These are phyloP conservation scores for Trinorchestia longiramus DNA, from an alignment of 1,140 invertebrate genomes.

Conservation along the genomic window DNA sequence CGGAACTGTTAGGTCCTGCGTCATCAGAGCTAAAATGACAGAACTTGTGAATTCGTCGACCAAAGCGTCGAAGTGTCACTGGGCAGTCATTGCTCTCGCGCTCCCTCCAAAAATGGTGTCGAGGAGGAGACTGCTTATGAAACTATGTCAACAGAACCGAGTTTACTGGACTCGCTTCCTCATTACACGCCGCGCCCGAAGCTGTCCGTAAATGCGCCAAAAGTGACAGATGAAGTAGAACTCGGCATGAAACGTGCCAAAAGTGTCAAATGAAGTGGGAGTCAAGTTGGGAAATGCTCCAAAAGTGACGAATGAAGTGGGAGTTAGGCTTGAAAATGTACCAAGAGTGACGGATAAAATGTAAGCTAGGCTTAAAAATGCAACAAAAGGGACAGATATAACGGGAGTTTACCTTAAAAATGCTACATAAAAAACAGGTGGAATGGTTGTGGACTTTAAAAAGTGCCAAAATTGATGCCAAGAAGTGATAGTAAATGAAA, in stretches of 20 bases:
- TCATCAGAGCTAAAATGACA: not conserved
- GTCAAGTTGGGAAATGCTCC: not conserved
- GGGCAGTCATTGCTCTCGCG: not conserved
- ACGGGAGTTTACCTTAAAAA: no score
- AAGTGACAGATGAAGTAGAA: not conserved
- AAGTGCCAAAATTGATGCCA: no score
- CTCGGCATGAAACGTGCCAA: not conserved
- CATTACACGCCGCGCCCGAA: not conserved
- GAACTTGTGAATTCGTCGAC: not conserved
- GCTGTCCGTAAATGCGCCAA: not conserved
- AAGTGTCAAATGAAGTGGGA: not conserved
- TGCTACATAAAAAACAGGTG: no score
- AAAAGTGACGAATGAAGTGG: slow-evolving; percentile 12
- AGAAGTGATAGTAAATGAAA: no score
- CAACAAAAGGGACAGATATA: no score
- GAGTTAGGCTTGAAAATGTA: not conserved
- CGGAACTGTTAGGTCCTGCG: not conserved
- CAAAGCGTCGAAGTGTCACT: not conserved
- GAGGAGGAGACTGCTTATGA: not conserved
- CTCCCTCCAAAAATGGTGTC: not conserved
- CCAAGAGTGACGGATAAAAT: not conserved
- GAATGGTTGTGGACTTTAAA: no score
- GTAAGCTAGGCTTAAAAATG: no score
- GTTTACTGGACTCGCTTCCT: not conserved
- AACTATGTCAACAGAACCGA: not conserved